Conservation (phyloP, 2,888 invertebrate genomes). For the Chironomus tentans region DNA sequence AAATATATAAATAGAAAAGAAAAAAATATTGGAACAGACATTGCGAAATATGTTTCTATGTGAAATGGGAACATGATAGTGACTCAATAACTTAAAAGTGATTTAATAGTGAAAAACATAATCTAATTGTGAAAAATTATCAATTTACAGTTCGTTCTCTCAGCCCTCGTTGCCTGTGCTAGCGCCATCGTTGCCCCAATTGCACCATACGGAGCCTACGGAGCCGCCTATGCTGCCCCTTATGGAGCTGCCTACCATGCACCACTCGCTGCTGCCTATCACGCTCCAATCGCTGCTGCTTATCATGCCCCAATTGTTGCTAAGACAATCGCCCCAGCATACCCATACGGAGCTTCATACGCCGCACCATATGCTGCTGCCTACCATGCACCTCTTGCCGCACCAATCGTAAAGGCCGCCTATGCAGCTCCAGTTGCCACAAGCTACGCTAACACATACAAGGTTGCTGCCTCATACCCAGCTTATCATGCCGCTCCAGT, state of each 20-base stretch:
- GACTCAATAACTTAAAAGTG: neutral
- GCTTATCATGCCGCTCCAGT: neutral
- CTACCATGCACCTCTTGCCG: neutral
- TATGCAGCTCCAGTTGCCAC: too few relatives aligned
- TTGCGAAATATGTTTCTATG: neutral
- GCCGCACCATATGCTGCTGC: neutral
- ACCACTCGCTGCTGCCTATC: neutral
- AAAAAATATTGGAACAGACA: too few relatives aligned
- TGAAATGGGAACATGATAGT: neutral
- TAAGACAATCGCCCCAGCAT: neutral
- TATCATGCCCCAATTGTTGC: neutral
- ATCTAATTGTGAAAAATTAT: neutral
- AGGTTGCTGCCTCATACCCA: too few relatives aligned
- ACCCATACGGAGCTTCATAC: neutral
- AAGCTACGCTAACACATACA: too few relatives aligned
- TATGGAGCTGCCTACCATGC: neutral
- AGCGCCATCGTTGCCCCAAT: neutral
- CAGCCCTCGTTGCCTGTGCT: constrained; percentile 19
- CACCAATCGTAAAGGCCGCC: neutral
- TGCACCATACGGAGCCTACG: constrained; percentile 7
- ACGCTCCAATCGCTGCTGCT: neutral
- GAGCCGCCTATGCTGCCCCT: neutral
- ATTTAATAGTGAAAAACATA: neutral
- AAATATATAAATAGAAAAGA: too few relatives aligned
- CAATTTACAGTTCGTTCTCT: constrained; percentile 19